These are phyloP conservation scores for Pelvicachromis taeniatus DNA, from an alignment of 2,113 vertebrate genomes.

Conservation along the genomic window DNA sequence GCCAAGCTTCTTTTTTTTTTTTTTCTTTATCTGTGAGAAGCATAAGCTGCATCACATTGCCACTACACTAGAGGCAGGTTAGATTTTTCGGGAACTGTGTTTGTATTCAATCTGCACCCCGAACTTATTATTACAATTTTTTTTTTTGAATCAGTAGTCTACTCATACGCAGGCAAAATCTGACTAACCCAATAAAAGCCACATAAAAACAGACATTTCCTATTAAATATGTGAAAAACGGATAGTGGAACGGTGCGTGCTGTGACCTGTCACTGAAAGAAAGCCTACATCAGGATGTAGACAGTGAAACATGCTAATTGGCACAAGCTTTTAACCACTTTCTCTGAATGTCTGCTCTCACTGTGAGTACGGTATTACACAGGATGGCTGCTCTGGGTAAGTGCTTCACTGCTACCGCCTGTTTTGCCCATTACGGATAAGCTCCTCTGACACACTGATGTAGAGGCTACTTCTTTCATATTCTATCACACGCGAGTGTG, in stretches of 20 bases:
- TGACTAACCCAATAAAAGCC: background rate
- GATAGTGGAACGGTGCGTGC: background rate
- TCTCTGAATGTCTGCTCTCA: constrained; percentile 38
- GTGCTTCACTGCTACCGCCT: constrained; percentile 44
- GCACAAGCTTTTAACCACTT: constrained; percentile 49
- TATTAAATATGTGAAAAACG: constrained; percentile 4
- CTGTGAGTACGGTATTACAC: constrained; percentile 36
- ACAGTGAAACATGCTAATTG: constrained; percentile 42
- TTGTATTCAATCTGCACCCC: background rate
- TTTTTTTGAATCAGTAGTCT: background rate
- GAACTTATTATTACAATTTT: background rate
- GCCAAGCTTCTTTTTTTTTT: constrained; percentile 20
- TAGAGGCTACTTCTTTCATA: constrained; percentile 33
- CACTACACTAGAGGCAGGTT: constrained; percentile 32
- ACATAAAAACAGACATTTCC: background rate
- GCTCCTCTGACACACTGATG: constrained; percentile 45
- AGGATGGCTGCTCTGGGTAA: constrained; percentile 47
- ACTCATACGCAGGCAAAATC: background rate
- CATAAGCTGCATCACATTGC: constrained; percentile 13
- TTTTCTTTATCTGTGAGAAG: constrained; percentile 15
- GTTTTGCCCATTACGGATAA: constrained; percentile 53
- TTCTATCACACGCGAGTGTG: background rate
- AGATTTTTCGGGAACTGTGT: background rate
- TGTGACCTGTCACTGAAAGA: constrained; percentile 5
- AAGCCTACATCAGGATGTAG: constrained; percentile 7